Percentiles rank a stretch among this genome's conserved stretches.
These are phyloP conservation scores for Aspidapion aeneum DNA, from an alignment of 2,888 invertebrate genomes.

Conservation along the genomic window DNA sequence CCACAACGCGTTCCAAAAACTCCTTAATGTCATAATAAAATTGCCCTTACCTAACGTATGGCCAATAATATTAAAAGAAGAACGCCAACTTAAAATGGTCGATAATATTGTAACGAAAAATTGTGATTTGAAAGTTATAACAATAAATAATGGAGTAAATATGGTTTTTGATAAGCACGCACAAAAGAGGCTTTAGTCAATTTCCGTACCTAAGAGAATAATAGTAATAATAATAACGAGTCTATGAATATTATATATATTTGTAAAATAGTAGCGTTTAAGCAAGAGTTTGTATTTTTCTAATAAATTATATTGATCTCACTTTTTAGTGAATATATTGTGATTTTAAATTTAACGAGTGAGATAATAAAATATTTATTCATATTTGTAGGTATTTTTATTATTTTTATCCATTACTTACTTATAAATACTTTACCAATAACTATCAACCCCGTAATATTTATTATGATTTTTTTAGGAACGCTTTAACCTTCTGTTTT, in stretches of 20 bases:
- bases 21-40: no score
- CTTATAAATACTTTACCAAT: no score
- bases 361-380: conserved; percentile 5
- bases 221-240: not conserved
- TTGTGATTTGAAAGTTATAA: not conserved
- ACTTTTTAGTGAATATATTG: conserved; percentile 31
- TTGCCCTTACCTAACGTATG: no score
- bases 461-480: no score
- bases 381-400: no score
- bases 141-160: not conserved
- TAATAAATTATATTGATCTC: conserved; percentile 31
- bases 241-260: conserved; percentile 5
- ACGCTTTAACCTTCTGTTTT: no score
- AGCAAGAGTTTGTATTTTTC: conserved; percentile 22
- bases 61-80: no score
- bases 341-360: conserved; percentile 28
- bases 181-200: conserved; percentile 36
- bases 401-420: no score
- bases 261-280: not conserved
- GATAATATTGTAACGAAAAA: not conserved
- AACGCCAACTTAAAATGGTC: no score
- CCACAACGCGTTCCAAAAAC: no score
- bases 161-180: conserved; percentile 17
- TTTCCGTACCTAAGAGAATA: conserved; percentile 34
- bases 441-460: no score